Conservation (phyloP, 2,113 vertebrate species). For the Rhabdornis inornatus region DNA sequence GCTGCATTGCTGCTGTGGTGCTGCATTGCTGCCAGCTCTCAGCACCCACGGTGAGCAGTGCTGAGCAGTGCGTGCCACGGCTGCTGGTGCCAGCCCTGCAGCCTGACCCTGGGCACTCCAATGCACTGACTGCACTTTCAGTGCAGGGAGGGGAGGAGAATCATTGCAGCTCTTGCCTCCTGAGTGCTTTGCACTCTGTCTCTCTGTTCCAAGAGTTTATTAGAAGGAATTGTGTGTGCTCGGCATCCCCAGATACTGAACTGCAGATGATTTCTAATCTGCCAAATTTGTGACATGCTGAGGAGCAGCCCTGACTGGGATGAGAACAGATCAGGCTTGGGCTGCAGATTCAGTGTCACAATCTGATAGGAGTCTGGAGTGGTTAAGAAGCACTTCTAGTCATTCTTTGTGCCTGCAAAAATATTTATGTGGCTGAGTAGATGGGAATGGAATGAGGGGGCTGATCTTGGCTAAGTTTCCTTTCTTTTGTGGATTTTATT, state of each 20-base stretch:
- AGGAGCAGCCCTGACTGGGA: neutral
- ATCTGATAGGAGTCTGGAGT: neutral
- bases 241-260: neutral
- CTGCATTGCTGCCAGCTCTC: too few species aligned
- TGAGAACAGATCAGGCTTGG: neutral
- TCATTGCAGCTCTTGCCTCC: neutral
- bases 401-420: conserved; percentile 16
- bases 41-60: too few species aligned
- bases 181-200: neutral
- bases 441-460: conserved; percentile 17
- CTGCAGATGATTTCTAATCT: neutral
- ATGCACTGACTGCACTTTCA: neutral
- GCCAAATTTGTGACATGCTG: neutral
- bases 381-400: neutral
- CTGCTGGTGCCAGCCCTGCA: too few species aligned
- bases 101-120: too few species aligned
- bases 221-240: neutral
- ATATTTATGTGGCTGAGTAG: conserved; percentile 9
- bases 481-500: neutral
- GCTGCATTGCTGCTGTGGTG: too few species aligned
- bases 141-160: neutral
- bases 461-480: neutral
- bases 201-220: neutral
- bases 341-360: neutral
- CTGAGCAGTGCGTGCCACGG: too few species aligned